Evolutionary conservation across 35 echinoderm and acorn worm genomes (phyloP), one percentile per base, ranked within the genome.

Genomic region (Ptychodera flava): DNA sequence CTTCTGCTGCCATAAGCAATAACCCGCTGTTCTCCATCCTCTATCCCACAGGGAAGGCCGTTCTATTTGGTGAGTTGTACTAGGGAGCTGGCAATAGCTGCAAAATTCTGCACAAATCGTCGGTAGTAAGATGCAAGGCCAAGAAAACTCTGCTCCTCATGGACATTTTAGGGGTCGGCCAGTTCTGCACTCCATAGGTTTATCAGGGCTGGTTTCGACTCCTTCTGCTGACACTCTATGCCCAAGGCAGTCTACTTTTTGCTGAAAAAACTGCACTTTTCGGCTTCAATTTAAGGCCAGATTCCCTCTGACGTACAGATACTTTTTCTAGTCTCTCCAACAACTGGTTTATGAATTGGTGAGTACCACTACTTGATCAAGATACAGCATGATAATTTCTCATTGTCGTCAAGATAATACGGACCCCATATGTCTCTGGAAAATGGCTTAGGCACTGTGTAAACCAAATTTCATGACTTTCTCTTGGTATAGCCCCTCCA

Each of bases 111-210:
- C n/a, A n/a, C n/a, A n/a, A n/a, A n/a, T n/a, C n/a, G n/a, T n/a
- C n/a, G n/a, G 31, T 89, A 89, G 37, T 89, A 89, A 0, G 87
- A 89, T 15, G 87, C 87, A 31, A 89, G 79, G 29, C 87, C 87
- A 14, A 89, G 31, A 82, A 89, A 89, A 15, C 79, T 82, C 34
- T 15, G 1, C 27, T 82, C 87, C 52, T 89, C 33, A 15, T 37
- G n/a, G 0, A 86, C 85, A 16, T 38, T 86, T 10, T 14, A 31
- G n/a, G n/a, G n/a, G n/a, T n/a, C n/a, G 93, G 89, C 90, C 90
- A 91, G 6, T 31, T 30, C 38, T 81, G 36, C 28, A 95, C 16
- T 0, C 81, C 82, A 30, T 52, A 0, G 16, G 88, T 16, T 31
- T 91, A 88, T 0, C 88, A 85, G 36, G 93, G 93, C 34, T 95